Conservation (phyloP, 2,888 invertebrate species). For the Pegoplata infirma region DNA sequence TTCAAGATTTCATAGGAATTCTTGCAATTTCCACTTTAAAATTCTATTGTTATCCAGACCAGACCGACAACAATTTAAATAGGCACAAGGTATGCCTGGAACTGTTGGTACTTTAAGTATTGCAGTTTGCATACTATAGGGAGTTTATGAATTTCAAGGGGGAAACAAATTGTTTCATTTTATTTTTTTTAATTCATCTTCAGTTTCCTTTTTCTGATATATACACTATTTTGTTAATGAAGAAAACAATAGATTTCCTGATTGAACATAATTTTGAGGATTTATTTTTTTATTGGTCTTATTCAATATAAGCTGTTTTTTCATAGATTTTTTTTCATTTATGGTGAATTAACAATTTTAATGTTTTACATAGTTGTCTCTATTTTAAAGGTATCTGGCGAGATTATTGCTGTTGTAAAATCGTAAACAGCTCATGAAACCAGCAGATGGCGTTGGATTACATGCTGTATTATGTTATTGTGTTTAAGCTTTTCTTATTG, state of each 20-base stretch:
- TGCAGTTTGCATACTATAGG: background rate
- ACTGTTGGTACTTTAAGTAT: background rate
- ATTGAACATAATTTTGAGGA: conserved; percentile 37
- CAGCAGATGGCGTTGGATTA: no score
- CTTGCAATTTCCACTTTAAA: conserved; percentile 41
- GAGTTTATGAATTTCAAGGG: conserved; percentile 15
- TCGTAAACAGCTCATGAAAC: no score
- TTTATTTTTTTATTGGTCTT: no score
- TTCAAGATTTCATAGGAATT: conserved; percentile 18
- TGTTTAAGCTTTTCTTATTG: no score
- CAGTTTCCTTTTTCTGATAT: background rate
- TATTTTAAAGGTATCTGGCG: no score
- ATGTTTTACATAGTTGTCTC: no score
- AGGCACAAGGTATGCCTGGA: conserved; percentile 1
- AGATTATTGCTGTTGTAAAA: no score
- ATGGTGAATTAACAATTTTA: no score
- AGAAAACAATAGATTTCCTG: conserved; percentile 37
- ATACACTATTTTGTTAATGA: background rate
- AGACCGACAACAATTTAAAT: conserved; percentile 15
- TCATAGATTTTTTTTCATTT: no score
- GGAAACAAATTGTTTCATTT: conserved; percentile 15
- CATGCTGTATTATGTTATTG: no score
- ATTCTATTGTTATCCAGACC: conserved; percentile 34
- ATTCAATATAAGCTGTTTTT: no score
- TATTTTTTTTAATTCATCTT: no score